Evolutionary conservation across 2,113 vertebrate genomes (phyloP).

Genomic region (Anthoscopus minutus): DNA sequence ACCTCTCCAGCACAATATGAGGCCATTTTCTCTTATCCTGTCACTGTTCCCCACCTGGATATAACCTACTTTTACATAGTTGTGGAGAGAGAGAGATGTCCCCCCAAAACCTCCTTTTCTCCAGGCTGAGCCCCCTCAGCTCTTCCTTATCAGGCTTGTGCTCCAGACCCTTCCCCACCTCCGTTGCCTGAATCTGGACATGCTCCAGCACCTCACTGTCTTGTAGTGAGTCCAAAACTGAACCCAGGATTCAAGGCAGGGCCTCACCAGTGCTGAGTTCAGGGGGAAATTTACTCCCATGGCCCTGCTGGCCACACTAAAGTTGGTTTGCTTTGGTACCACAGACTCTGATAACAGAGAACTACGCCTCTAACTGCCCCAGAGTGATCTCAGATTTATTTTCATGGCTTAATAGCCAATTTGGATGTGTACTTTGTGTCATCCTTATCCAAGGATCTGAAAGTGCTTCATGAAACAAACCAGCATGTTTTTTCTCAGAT

Average conservation of each 20-base stretch:
- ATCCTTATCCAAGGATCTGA: background rate
- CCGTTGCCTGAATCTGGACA: background rate
- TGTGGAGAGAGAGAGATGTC: background rate
- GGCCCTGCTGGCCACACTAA: background rate
- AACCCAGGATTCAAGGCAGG: background rate
- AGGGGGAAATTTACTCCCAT: background rate
- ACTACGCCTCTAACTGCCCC: background rate
- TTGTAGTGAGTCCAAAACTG: background rate
- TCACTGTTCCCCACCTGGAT: rapidly evolving
- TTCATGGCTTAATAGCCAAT: background rate
- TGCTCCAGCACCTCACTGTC: rapidly evolving
- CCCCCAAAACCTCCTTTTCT: background rate
- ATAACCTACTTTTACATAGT: background rate
- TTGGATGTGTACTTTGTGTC: background rate
- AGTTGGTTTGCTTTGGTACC: background rate
- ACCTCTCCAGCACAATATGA: background rate
- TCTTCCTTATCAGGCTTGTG: background rate
- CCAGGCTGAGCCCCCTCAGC: background rate
- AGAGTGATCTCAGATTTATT: background rate
- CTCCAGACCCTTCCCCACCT: background rate
- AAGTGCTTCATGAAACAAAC: background rate
- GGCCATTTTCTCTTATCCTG: background rate
- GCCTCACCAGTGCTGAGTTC: background rate
- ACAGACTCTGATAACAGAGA: background rate
- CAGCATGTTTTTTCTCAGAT: background rate